Evolutionary conservation across 2,113 vertebrate species (phyloP).

Genomic region (Piprites chloris): DNA sequence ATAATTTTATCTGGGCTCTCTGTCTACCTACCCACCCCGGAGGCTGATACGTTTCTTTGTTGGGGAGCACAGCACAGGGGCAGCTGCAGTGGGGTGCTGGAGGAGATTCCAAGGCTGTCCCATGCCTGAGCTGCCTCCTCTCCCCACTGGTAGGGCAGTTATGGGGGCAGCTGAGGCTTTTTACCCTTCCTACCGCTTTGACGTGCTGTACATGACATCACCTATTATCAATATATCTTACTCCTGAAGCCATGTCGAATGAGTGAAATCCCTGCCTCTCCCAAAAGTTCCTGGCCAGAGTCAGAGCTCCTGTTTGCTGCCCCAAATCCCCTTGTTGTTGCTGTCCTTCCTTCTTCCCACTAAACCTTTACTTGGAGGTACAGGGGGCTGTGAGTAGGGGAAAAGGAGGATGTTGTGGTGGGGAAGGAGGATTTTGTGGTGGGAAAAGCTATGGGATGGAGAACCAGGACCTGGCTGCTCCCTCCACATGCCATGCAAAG

Average conservation of each 20-base stretch:
- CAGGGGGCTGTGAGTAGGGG: background rate
- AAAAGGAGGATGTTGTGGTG: background rate
- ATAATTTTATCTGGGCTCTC: background rate
- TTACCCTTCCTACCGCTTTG: background rate
- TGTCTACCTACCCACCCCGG: background rate
- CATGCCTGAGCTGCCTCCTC: fast-evolving
- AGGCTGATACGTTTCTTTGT: background rate
- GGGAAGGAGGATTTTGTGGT: background rate
- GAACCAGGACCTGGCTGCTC: background rate
- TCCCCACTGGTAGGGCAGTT: background rate
- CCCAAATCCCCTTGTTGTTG: background rate
- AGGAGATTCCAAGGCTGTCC: background rate
- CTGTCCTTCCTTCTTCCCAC: background rate
- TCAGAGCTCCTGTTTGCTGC: background rate
- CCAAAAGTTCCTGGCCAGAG: background rate
- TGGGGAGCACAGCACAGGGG: background rate
- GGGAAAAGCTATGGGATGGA: background rate
- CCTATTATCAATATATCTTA: fast-evolving
- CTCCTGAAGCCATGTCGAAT: fast-evolving
- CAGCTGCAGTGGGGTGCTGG: background rate
- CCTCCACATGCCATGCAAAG: fast-evolving
- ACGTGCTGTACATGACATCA: background rate
- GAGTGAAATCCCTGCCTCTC: background rate
- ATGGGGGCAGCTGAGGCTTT: background rate
- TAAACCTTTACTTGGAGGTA: background rate